Base-by-base conservation (phyloP, 2,113 vertebrate genomes). In the Chlorodrepanis virens region DNA sequence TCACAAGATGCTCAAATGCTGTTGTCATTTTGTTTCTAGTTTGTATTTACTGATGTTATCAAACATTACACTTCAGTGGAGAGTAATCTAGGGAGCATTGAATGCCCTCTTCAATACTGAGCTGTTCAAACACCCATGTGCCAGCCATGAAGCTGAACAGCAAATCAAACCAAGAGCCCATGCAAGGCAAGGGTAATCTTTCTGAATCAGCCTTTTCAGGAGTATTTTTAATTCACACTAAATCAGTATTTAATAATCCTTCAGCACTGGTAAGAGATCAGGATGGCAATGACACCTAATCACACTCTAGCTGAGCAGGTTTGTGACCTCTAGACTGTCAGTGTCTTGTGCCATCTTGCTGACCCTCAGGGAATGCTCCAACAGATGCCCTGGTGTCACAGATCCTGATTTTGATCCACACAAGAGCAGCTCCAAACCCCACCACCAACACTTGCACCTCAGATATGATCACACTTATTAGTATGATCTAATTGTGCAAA, bases 41-140 rank as follows among this genome's bases (percentile, higher is more conserved):
- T 91, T 74, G 47, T 88, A 83, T 82, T 92, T 94, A 96, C 87
- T 92, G 93, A 97, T 96, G 90, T 85, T 96, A 92, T 95, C 95
- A 89, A 74, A 69, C 61, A 90, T 63, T 71, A 72, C 91, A 90
- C 87, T 96, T 89, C 83, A 93, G 72, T 86, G 49, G 77, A 96
- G 88, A 68, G 60, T 75, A 79, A 90, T 87, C 61, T 20, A 88
- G 81, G 78, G 88, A 94, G 89, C 80, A 83, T 14, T 95, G 78
- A 94, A 83, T 77, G 87, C 56, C 77, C 69, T 93, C 89, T 83
- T 94, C 92, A 91, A 4, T 82, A 94, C 75, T 87, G 89, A 68
- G 77, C 92, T 95, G 79, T 91, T 97, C 95, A 96, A 97, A 96
- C 93, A 89, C 83, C 96, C 83, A 57, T 8, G 7, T 50, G 64